phyloP scores from a whole-genome alignment of 2,888 invertebrate species.

The Ypsolopha scabrella region DNA sequence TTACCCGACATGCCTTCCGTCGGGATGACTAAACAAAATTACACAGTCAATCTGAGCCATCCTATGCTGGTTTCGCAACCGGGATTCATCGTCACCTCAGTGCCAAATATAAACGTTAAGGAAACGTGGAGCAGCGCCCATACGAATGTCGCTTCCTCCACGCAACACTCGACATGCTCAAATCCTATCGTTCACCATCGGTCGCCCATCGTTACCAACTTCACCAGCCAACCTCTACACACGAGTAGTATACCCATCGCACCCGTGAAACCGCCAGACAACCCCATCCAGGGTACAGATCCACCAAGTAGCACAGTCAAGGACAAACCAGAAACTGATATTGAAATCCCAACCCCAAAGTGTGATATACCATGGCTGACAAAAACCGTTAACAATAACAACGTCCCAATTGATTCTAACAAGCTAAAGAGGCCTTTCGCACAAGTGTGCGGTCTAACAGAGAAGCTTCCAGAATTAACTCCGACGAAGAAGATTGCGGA shows the following conservation, averaged over 20 bases:
- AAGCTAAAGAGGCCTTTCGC: slow-evolving; percentile 57
- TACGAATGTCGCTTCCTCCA: slow-evolving; percentile 34
- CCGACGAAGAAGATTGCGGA: slow-evolving; percentile 14
- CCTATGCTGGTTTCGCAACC: slow-evolving; percentile 59
- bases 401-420: slow-evolving; percentile 45
- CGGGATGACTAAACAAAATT: slow-evolving; percentile 63
- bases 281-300: slow-evolving; percentile 59
- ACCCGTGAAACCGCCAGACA: slow-evolving; percentile 59
- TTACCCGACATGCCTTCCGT: slow-evolving; percentile 53
- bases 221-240: slow-evolving; percentile 43
- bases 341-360: slow-evolving; percentile 36
- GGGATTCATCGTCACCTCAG: slow-evolving; percentile 63
- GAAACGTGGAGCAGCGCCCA: slow-evolving; percentile 57
- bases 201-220: slow-evolving; percentile 44
- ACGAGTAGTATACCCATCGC: slow-evolving; percentile 60
- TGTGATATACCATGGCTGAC: slow-evolving; percentile 64
- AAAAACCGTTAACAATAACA: slow-evolving; percentile 61
- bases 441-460: slow-evolving; percentile 46
- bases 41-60: slow-evolving; percentile 63
- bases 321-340: slow-evolving; percentile 32
- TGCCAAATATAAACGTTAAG: slow-evolving; percentile 64
- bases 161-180: slow-evolving; percentile 38
- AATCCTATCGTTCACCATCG: slow-evolving; percentile 49
- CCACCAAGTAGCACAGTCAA: slow-evolving; percentile 61
- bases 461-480: slow-evolving; percentile 30